Percentiles rank a stretch among this genome's conserved stretches.
phyloP scores from a whole-genome alignment of 2,113 vertebrate species.

The Laterallus jamaicensis region DNA sequence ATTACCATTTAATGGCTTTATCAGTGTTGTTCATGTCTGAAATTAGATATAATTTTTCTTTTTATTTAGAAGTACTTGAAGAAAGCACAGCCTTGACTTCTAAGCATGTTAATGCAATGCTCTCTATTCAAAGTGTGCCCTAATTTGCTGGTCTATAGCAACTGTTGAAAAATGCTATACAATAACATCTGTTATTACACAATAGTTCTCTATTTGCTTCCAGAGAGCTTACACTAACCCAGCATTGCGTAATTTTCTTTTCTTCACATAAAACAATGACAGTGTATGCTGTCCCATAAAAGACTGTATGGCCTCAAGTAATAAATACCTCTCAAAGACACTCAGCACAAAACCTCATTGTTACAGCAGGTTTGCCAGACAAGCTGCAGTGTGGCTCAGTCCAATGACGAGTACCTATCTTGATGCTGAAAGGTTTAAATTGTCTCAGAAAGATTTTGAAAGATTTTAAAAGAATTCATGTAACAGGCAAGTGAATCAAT shows the following conservation, averaged over 20 bases:
- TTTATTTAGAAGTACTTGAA: background rate
- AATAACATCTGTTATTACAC: conserved; percentile 74
- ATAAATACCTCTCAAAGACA: conserved; percentile 76
- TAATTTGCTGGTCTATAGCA: background rate
- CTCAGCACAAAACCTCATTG: conserved; percentile 82
- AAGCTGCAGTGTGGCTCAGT: conserved; percentile 76
- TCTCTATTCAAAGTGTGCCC: background rate
- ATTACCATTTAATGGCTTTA: background rate
- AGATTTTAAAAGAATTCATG: background rate
- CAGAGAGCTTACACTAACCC: conserved; percentile 60
- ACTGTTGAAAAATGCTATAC: conserved; percentile 58
- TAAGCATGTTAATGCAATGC: background rate
- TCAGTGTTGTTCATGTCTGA: background rate
- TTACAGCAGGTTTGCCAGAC: conserved; percentile 75
- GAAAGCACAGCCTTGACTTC: background rate
- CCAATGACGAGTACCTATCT: conserved; percentile 49
- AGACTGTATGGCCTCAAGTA: conserved; percentile 75
- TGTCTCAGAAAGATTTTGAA: conserved; percentile 29
- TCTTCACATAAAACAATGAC: conserved; percentile 78
- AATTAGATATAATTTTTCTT: background rate
- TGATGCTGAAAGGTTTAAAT: conserved; percentile 72
- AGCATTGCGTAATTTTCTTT: conserved; percentile 27
- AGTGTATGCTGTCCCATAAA: conserved; percentile 69
- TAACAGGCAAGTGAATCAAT: background rate
- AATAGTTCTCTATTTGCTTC: conserved; percentile 65